These are phyloP conservation scores for Polydrusus pterygomalis DNA, from an alignment of 2,888 invertebrate species.

Conservation along the genomic window DNA sequence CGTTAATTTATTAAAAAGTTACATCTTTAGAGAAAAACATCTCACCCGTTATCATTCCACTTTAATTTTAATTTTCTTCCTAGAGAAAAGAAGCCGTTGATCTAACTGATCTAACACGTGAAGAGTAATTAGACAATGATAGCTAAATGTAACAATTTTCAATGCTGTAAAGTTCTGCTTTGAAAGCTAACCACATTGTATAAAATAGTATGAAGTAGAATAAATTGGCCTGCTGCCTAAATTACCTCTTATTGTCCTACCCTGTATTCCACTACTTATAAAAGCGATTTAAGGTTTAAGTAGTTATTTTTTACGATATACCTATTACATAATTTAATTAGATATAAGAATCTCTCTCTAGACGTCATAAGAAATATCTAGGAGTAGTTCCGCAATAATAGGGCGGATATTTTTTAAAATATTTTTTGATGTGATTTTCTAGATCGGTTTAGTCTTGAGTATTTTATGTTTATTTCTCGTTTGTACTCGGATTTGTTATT, in stretches of 20 bases:
- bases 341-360: not conserved
- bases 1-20: too few relatives aligned
- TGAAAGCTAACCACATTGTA: too few relatives aligned
- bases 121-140: too few relatives aligned
- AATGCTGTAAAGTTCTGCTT: too few relatives aligned
- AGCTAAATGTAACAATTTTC: too few relatives aligned
- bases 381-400: slow-evolving; percentile 2
- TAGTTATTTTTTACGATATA: not conserved
- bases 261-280: not conserved
- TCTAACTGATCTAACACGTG: too few relatives aligned
- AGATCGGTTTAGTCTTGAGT: not conserved
- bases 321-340: not conserved
- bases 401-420: not conserved
- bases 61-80: too few relatives aligned
- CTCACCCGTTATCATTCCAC: too few relatives aligned
- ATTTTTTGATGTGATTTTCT: not conserved
- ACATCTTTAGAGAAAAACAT: too few relatives aligned
- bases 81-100: too few relatives aligned
- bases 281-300: not conserved
- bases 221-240: not conserved
- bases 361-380: too few relatives aligned
- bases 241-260: not conserved
- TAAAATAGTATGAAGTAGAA: not conserved
- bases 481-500: slow-evolving; percentile 9
- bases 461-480: not conserved